These are phyloP conservation scores for Nomada fucata DNA, from an alignment of 2,888 invertebrate species.

Conservation along the genomic window DNA sequence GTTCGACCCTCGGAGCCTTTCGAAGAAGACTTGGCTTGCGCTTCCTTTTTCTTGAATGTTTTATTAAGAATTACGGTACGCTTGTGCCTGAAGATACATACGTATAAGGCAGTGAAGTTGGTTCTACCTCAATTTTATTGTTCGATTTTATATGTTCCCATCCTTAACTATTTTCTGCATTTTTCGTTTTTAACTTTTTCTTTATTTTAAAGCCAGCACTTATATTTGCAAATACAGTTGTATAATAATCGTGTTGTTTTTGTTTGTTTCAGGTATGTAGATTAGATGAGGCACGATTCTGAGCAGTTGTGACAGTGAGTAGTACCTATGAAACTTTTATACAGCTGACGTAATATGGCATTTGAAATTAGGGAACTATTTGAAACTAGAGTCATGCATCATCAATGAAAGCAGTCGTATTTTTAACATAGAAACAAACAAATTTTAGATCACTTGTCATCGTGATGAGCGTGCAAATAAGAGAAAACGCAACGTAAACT, in stretches of 20 bases:
- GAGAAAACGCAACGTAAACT: too few species aligned
- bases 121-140: background rate
- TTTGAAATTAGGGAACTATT: too few species aligned
- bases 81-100: background rate
- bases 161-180: too few species aligned
- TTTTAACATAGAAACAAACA: too few species aligned
- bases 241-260: background rate
- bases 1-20: conserved; percentile 30
- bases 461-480: too few species aligned
- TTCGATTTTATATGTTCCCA: background rate
- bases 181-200: too few species aligned
- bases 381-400: too few species aligned
- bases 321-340: background rate
- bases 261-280: conserved; percentile 39
- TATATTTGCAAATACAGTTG: background rate
- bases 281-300: too few species aligned
- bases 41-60: conserved; percentile 19
- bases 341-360: too few species aligned
- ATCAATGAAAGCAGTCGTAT: too few species aligned
- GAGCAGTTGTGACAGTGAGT: background rate
- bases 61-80: background rate
- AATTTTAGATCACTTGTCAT: too few species aligned
- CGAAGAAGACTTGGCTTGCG: background rate
- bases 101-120: background rate
- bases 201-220: background rate